Conservation (phyloP, 1,140 invertebrate species). For the Diorhabda elongata region DNA sequence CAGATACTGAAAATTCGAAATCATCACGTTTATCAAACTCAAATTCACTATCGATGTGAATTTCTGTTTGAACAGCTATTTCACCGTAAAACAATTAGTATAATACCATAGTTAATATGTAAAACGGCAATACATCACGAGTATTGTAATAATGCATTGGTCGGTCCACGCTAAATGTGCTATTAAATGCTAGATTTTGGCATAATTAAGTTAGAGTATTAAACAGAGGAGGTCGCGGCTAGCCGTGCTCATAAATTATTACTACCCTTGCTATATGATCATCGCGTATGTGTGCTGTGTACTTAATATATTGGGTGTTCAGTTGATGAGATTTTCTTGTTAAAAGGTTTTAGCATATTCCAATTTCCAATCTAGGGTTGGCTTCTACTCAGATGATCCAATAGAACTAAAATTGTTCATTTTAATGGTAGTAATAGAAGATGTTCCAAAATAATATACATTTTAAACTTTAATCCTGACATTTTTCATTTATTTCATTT, state of each 20-base stretch:
- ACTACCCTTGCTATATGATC: conserved; percentile 17
- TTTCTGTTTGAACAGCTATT: conserved; percentile 7
- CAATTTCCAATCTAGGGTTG: too few species aligned
- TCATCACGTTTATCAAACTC: background rate
- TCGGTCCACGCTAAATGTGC: conserved; percentile 23
- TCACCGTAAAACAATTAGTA: conserved; percentile 19
- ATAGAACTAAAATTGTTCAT: too few species aligned
- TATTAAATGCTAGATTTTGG: conserved; percentile 31
- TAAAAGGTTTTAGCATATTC: background rate
- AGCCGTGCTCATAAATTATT: conserved; percentile 30
- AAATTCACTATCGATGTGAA: background rate
- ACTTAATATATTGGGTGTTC: background rate
- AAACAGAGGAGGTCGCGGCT: conserved; percentile 25
- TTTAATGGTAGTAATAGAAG: too few species aligned
- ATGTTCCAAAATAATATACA: too few species aligned
- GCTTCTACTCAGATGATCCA: too few species aligned
- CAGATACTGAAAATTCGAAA: background rate
- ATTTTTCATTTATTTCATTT: too few species aligned
- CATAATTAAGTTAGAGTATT: conserved; percentile 32
- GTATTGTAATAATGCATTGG: conserved; percentile 26
- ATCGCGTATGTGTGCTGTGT: background rate
- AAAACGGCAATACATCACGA: conserved; percentile 27
- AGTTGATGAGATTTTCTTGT: background rate
- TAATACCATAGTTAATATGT: conserved; percentile 32
- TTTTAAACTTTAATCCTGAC: too few species aligned